phyloP scores from a whole-genome alignment of 2,888 invertebrate species.

The Agrochola circellaris region DNA sequence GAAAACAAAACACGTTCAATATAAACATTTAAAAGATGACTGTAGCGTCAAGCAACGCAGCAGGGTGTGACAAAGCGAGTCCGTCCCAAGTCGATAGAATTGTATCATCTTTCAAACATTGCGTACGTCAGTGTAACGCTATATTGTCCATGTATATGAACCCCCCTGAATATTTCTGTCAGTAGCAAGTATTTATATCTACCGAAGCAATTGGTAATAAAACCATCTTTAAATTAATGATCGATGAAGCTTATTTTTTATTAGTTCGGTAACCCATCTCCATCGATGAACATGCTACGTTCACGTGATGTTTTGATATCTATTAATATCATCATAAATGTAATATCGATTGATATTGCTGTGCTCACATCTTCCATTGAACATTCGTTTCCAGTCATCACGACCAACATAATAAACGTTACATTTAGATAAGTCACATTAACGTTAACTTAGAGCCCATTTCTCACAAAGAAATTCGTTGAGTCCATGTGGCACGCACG shows the following conservation, averaged over 20 bases:
- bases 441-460: constrained; percentile 56
- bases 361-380: constrained; percentile 31
- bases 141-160: not conserved
- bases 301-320: constrained; percentile 31
- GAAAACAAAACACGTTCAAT: constrained; percentile 50
- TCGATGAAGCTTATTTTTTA: constrained; percentile 45
- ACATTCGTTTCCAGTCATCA: constrained; percentile 44
- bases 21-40: constrained; percentile 62
- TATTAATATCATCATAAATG: constrained; percentile 32
- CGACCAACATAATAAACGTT: constrained; percentile 38
- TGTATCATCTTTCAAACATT: constrained; percentile 48
- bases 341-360: constrained; percentile 42
- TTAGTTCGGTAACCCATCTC: constrained; percentile 61
- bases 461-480: constrained; percentile 81
- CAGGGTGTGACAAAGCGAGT: constrained; percentile 45
- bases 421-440: constrained; percentile 62
- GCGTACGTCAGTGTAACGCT: constrained; percentile 7
- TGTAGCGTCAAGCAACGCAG: constrained; percentile 56
- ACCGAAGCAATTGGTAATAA: constrained; percentile 39
- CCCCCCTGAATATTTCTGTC: constrained; percentile 1
- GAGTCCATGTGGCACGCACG: constrained; percentile 86
- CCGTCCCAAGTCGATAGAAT: constrained; percentile 31
- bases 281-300: constrained; percentile 16
- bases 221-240: constrained; percentile 34
- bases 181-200: constrained; percentile 36